phyloP scores from a whole-genome alignment of 1,140 invertebrate genomes.

The Hyphantria cunea region DNA sequence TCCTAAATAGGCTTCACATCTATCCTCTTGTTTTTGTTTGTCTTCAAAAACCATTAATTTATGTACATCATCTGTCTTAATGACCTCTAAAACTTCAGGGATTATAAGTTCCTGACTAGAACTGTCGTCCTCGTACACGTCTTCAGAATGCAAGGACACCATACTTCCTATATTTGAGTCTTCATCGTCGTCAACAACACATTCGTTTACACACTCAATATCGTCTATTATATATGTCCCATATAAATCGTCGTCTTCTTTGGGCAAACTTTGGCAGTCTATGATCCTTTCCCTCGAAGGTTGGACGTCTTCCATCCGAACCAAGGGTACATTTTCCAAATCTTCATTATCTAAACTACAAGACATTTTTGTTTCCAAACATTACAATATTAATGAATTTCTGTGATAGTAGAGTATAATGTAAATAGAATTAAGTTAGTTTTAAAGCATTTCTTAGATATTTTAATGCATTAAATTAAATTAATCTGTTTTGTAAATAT shows the following conservation, averaged over 20 bases:
- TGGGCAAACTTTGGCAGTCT: neutral
- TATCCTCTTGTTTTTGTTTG: neutral
- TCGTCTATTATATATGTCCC: conserved; percentile 46
- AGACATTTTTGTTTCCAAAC: conserved; percentile 49
- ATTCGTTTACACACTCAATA: conserved; percentile 43
- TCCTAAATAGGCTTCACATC: neutral
- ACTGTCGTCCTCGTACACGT: conserved; percentile 34
- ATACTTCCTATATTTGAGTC: conserved; percentile 64
- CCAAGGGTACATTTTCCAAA: conserved; percentile 56
- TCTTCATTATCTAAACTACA: conserved; percentile 57
- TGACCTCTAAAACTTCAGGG: conserved; percentile 36
- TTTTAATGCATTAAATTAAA: too few species aligned
- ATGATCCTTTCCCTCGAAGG: conserved; percentile 40
- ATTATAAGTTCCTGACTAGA: conserved; percentile 44
- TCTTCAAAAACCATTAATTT: neutral
- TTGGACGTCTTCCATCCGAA: conserved; percentile 67
- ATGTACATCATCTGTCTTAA: neutral
- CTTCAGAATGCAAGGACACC: conserved; percentile 59
- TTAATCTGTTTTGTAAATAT: too few species aligned
- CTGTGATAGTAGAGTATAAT: conserved; percentile 11
- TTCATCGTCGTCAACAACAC: conserved; percentile 47
- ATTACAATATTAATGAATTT: conserved; percentile 17
- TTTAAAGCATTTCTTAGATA: too few species aligned
- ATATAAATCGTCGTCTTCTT: conserved; percentile 29
- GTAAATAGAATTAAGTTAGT: too few species aligned